A percentile compares a stretch with the other conserved stretches of the same genome.
Conservation (phyloP, 2,797 vertebrate genomes). For the Semotilus atromaculatus region DNA sequence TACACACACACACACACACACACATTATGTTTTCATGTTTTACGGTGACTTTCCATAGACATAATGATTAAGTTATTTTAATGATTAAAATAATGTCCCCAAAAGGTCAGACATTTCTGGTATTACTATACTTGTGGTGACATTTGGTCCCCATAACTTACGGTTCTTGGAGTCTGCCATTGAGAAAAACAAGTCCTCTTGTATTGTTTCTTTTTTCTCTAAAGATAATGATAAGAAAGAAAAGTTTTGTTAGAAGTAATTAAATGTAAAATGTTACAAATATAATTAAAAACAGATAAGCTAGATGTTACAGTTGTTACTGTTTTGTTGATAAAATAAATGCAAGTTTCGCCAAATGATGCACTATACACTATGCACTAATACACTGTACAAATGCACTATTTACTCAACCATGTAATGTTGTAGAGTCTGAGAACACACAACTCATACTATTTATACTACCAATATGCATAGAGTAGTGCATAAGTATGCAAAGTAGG, state of each 20-base stretch:
- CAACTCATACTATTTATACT: too few relatives aligned
- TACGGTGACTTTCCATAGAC: background rate
- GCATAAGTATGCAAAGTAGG: too few relatives aligned
- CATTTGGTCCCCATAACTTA: conserved; percentile 19
- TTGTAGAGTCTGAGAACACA: too few relatives aligned
- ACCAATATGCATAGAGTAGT: too few relatives aligned
- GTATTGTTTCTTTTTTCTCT: conserved; percentile 35
- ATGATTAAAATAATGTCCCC: too few relatives aligned
- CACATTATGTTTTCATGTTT: too few relatives aligned
- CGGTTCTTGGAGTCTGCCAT: conserved; percentile 68
- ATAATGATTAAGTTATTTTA: too few relatives aligned
- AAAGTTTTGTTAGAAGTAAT: background rate
- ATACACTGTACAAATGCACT: too few relatives aligned
- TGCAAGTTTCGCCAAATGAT: too few relatives aligned
- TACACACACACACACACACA: background rate
- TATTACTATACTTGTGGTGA: background rate
- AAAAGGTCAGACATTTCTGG: background rate
- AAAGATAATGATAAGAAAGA: conserved; percentile 28
- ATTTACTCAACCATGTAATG: too few relatives aligned
- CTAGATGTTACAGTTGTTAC: background rate
- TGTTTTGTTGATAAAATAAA: background rate
- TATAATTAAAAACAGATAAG: background rate
- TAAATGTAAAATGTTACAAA: background rate
- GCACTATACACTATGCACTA: too few relatives aligned
- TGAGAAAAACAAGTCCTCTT: conserved; percentile 69